Evolutionary conservation across 2,888 invertebrate species (phyloP), one percentile per base, ranked within the genome.

Genomic region (Diplolepis rosae): DNA sequence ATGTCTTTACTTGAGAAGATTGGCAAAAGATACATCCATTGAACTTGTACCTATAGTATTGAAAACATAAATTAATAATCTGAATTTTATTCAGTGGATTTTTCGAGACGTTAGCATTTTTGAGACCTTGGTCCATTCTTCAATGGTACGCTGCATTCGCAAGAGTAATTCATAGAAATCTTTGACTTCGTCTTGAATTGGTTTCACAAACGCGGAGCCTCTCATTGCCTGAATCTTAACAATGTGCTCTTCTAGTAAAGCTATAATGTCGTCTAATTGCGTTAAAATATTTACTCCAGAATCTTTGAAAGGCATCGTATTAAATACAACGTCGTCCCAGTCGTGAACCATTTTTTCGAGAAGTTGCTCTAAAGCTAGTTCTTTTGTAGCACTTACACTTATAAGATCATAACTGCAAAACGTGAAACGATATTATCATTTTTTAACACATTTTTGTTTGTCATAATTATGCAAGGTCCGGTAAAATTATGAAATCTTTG

Each of bases 1-100:
- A 96, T 96, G 84, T 96, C 95, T 87, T 95, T 94, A 1, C 96
- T 95, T 39, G 95, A 94, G 89, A 96, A 96, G 83, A 96, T 95
- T 0, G 96, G 96, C 79, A 96, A 90, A 74, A 96, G 90, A 86
- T 96, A 96, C 75, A 96, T 89, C 96, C 96, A 97, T 75, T 95
- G 94, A 67, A 93, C 91, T 90, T 96, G 96, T 28, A 96, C 95
- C 87, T 87, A 48, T 5, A 70, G 30, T 13, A 15, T 18, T 18
- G 30, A 54, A 52, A 13, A 27, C 13, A 6, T n/a, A 6, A 7
- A 24, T 50, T 50, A 24, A 9, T 11, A 3, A 24, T 2, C 22
- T 7, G 1, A 5, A 51, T 27, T 51, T 1, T 30, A 15, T 15
- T n/a, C 4, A 0, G 11, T 0, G 15, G 1, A 18, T 18, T 54